Conservation (phyloP, 2,797 vertebrate species). For the Neosilurus mollespiculum region DNA sequence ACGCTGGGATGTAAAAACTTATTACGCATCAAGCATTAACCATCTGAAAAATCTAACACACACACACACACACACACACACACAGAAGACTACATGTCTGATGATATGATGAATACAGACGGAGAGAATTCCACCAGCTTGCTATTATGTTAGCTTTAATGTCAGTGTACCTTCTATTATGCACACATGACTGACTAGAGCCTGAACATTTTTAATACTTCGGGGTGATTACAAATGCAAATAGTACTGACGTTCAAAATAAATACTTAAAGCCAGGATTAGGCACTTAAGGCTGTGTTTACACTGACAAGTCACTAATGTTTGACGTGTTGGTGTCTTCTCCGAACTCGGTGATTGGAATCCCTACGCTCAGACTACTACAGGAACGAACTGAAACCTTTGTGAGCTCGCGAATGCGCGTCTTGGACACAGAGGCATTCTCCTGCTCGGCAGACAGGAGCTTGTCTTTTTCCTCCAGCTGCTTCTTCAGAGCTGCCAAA, state of each 20-base stretch:
- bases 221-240: neutral
- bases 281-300: neutral
- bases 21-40: neutral
- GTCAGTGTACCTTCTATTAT: neutral
- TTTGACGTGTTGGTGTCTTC: too few species aligned
- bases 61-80: too few species aligned
- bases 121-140: neutral
- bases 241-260: neutral
- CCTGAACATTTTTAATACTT: neutral
- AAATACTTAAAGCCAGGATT: neutral
- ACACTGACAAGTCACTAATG: neutral
- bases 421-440: conserved; percentile 69
- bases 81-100: neutral
- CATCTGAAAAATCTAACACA: neutral
- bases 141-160: neutral
- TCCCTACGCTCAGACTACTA: neutral
- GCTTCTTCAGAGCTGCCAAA: conserved; percentile 76
- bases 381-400: conserved; percentile 65
- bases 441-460: conserved; percentile 78
- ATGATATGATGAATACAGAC: too few species aligned
- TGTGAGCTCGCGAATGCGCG: conserved; percentile 77
- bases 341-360: neutral
- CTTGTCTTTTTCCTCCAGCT: conserved; percentile 88
- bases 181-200: neutral
- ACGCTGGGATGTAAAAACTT: too few species aligned